Evolutionary conservation across 2,113 vertebrate species (phyloP).

Genomic region (Pipra filicauda): DNA sequence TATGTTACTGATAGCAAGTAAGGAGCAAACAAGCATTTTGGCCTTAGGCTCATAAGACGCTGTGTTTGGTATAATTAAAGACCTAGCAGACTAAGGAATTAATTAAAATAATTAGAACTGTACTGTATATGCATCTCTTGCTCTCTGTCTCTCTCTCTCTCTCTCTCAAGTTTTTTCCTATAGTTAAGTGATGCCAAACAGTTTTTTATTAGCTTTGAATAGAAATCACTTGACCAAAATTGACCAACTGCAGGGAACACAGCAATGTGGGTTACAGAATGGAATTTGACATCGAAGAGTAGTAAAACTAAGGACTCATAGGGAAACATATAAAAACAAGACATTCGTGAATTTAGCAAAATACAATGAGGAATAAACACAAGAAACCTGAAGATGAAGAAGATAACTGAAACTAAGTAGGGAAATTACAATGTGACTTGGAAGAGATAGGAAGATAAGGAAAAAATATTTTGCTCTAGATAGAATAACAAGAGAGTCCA

Average conservation of each 20-base stretch:
- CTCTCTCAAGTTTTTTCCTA: background rate
- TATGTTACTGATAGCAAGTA: background rate
- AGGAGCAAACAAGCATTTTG: background rate
- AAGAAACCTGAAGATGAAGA: background rate
- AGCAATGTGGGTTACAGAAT: background rate
- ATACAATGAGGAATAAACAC: background rate
- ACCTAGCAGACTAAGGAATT: background rate
- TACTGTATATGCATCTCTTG: background rate
- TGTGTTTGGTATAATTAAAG: background rate
- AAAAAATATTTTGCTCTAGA: background rate
- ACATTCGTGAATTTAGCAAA: background rate
- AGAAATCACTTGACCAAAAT: slow-evolving; percentile 1
- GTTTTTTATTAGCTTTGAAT: background rate
- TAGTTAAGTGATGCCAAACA: background rate
- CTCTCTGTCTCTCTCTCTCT: background rate
- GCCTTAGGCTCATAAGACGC: background rate
- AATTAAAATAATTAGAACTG: background rate
- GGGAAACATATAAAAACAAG: background rate
- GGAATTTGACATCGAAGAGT: background rate
- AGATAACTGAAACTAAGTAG: background rate
- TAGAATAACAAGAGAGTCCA: background rate
- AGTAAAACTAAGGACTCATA: background rate
- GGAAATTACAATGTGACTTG: background rate
- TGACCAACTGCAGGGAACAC: background rate
- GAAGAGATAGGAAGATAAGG: background rate